A percentile compares a stretch with the other conserved stretches of the same genome.
Conservation (phyloP, 2,113 vertebrate genomes). For the Paralichthys olivaceus region DNA sequence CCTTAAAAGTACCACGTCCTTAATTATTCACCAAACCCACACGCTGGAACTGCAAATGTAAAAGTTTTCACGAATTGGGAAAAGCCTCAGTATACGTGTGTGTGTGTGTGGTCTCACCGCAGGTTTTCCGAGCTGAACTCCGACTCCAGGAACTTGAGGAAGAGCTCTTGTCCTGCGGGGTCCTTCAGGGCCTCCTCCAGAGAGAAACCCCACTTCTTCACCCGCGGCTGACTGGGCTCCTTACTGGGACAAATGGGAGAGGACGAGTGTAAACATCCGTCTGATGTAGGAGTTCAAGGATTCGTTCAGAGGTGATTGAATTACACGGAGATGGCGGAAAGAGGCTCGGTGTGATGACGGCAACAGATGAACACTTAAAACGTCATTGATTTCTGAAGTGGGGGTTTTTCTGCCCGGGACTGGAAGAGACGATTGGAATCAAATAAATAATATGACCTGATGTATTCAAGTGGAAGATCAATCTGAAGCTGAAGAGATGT, state of each 20-base stretch:
- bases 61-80: background rate
- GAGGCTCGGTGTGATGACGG: background rate
- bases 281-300: background rate
- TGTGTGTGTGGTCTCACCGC: slow-evolving; percentile 82
- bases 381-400: background rate
- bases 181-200: slow-evolving; percentile 96
- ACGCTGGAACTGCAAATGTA: background rate
- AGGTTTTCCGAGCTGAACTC: slow-evolving; percentile 99
- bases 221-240: slow-evolving; percentile 94
- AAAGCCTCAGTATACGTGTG: background rate
- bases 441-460: no score
- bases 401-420: no score
- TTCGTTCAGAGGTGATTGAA: slow-evolving; percentile 15
- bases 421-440: no score
- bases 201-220: slow-evolving; percentile 98
- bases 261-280: background rate
- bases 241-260: slow-evolving; percentile 84
- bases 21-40: background rate
- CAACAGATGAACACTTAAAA: slow-evolving; percentile 20
- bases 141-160: slow-evolving; percentile 97
- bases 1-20: background rate
- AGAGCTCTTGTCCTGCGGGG: slow-evolving; percentile 93
- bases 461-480: no score
- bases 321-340: background rate
- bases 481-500: no score